Percentiles rank a stretch among this genome's conserved stretches.
These are phyloP conservation scores for Balaeniceps rex DNA, from an alignment of 2,113 vertebrate species.

Conservation along the genomic window DNA sequence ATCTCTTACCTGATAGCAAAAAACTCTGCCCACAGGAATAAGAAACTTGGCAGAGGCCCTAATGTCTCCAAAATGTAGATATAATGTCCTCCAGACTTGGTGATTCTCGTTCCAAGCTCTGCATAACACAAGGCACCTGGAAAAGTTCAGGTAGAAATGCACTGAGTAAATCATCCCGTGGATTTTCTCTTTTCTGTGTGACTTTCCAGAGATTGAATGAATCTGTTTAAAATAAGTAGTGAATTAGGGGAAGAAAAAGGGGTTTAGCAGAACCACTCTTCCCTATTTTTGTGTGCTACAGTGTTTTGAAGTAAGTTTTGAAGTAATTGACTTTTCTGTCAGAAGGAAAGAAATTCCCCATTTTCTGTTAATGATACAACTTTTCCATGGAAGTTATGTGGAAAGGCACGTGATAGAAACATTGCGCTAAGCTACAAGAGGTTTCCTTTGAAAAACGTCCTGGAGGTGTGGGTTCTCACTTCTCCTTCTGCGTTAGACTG, in stretches of 20 bases:
- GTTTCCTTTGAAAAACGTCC: not conserved
- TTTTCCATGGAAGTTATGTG: not conserved
- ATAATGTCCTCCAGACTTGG: constrained; percentile 88
- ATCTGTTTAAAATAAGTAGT: not conserved
- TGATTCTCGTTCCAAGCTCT: constrained; percentile 86
- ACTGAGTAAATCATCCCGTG: not conserved
- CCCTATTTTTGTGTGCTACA: not conserved
- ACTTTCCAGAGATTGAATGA: not conserved
- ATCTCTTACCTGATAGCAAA: constrained; percentile 80
- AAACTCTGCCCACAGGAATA: constrained; percentile 86
- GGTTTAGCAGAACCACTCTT: not conserved
- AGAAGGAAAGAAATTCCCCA: not conserved
- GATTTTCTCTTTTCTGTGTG: not conserved
- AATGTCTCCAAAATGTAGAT: constrained; percentile 86
- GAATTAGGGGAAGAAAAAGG: not conserved
- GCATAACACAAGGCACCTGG: constrained; percentile 87
- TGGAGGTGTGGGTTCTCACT: not conserved
- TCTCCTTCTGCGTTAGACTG: not conserved
- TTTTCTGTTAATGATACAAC: not conserved
- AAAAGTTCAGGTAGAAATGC: constrained; percentile 6
- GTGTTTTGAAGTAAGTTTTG: not conserved
- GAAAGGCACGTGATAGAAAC: not conserved
- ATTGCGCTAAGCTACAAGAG: not conserved
- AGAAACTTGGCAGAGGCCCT: constrained; percentile 83
- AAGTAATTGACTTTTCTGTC: not conserved